Base-by-base conservation (phyloP, 2,113 vertebrate species). In the Antennarius striatus region DNA sequence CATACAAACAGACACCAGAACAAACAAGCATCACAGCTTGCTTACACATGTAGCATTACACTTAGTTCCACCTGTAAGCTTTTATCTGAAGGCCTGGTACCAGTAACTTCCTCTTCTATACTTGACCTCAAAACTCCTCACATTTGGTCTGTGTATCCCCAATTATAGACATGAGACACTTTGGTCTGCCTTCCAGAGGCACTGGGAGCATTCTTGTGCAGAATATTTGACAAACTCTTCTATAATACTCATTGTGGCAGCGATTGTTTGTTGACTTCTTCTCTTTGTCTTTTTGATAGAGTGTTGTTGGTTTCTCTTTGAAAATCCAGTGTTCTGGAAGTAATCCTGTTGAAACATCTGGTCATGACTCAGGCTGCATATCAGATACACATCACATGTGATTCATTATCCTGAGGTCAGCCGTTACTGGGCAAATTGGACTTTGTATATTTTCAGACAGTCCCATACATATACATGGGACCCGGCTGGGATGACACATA, bases 371-470 rank as follows among this genome's bases (percentile, higher is more conserved):
- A 91, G 80, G 72, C 85, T 73, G 48, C 64, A 66, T 88, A 88
- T 89, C 90, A 86, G 80, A 90, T 88, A 83, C 88, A 87, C 86
- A 88, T 91, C 89, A 90, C 86, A 85, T 90, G 90, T 79, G 85
- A 88, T 86, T 90, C 87, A 90, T 91, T 90, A 89, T 84, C 79
- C 85, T 83, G 87, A 90, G 90, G 87, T 85, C 75, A 85, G 90
- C 60, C 83, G 76, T 78, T 88, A 82, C 83, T 58, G 56, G 85
- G 83, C 86, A 90, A 88, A 89, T 88, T 89, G 85, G 87, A 86
- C 86, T 86, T 89, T 89, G 90, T 90, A 88, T 90, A 90, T 91
- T 91, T 91, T 88, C 86, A 91, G 87, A 84, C 79, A 48, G 87
- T 86, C 86, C 85, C 84, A 90, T 91, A 71, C 85, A 90, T 90